Conservation (phyloP, 2,888 invertebrate genomes). For the Amphipyra berbera region DNA sequence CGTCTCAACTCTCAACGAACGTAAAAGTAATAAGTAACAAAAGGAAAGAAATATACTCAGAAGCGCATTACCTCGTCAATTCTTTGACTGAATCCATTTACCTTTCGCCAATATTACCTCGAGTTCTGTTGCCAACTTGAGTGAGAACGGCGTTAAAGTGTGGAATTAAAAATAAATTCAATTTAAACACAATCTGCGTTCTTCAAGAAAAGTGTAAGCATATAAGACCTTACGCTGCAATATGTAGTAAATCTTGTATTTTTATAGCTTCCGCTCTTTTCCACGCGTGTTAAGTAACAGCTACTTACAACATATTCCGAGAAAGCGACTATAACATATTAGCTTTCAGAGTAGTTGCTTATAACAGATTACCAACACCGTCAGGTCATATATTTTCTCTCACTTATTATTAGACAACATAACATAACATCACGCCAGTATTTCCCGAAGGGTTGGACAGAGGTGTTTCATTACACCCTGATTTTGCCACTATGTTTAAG, state of each 20-base stretch:
- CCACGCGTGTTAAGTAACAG: conserved; percentile 11
- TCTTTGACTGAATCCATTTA: no score
- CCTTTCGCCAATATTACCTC: not conserved
- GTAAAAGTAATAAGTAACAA: no score
- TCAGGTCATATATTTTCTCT: not conserved
- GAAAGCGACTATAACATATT: conserved; percentile 14
- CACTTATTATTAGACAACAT: no score
- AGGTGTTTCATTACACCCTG: no score
- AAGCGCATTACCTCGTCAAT: no score
- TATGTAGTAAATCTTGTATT: conserved; percentile 37
- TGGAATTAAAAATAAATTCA: conserved; percentile 16
- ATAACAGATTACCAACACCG: not conserved
- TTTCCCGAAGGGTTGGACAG: no score
- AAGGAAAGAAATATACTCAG: no score
- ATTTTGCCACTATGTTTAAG: no score
- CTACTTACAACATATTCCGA: conserved; percentile 15
- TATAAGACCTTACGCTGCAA: conserved; percentile 16
- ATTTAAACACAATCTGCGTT: conserved; percentile 16
- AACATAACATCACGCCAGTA: no score
- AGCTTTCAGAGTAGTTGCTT: conserved; percentile 17
- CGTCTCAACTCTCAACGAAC: no score
- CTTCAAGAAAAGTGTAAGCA: conserved; percentile 8
- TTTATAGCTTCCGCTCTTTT: conserved; percentile 50
- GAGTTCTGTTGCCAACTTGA: not conserved
- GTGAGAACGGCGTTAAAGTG: not conserved